Percentiles rank a stretch among this genome's conserved stretches.
phyloP scores from a whole-genome alignment of 2,888 invertebrate species.

The Bombyx huttoni region DNA sequence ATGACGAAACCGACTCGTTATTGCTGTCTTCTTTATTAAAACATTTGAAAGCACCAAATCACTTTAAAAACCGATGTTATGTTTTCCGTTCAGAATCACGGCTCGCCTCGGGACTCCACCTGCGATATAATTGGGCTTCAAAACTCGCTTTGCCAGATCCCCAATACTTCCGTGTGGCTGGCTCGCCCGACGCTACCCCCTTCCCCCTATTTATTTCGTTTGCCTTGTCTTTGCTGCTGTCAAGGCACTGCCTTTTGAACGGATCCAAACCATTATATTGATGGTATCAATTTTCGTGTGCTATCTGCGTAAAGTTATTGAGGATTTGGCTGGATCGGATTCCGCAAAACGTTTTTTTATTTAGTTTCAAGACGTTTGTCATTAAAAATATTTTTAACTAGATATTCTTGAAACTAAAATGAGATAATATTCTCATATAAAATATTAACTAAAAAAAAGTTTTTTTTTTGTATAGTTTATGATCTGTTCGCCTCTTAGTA shows the following conservation, averaged over 20 bases:
- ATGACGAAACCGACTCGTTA: too few species aligned
- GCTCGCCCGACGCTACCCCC: conserved; percentile 38
- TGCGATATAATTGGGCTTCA: conserved; percentile 72
- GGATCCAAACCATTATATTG: conserved; percentile 57
- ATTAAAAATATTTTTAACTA: not conserved
- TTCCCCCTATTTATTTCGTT: conserved; percentile 61
- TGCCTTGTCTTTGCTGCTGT: conserved; percentile 62
- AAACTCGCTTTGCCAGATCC: conserved; percentile 64
- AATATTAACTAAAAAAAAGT: too few species aligned
- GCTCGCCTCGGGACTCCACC: conserved; percentile 27
- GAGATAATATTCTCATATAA: too few species aligned
- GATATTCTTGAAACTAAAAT: too few species aligned
- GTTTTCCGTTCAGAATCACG: conserved; percentile 3
- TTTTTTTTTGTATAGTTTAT: too few species aligned
- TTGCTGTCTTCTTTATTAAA: too few species aligned
- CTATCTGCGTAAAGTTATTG: conserved; percentile 17
- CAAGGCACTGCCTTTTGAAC: conserved; percentile 57
- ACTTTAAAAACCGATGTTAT: not conserved
- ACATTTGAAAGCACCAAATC: not conserved
- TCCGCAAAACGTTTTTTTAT: not conserved
- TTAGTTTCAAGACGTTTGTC: not conserved
- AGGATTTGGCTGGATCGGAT: not conserved
- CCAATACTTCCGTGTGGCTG: conserved; percentile 67
- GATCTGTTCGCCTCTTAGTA: too few species aligned
- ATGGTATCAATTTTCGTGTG: conserved; percentile 56